Evolutionary conservation across 2,888 invertebrate genomes (phyloP), one percentile per base, ranked within the genome.

Genomic region (Pecten maximus): DNA sequence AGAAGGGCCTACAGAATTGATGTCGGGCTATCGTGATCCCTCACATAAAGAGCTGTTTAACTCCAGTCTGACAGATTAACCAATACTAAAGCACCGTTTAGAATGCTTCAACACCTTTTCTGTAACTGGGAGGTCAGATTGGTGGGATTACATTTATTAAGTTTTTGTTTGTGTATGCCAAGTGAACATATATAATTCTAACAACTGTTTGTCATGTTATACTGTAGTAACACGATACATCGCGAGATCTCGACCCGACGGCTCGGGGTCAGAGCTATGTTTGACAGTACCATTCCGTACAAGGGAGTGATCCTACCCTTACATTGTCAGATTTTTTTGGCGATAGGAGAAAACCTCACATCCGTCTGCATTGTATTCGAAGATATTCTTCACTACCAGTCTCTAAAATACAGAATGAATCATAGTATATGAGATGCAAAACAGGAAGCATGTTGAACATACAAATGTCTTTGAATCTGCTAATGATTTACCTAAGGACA

Each of bases 101-200:
- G 74, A 74, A 74, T 74, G 74, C 74, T 74, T 74, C 74, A 35
- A 74, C 74, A 74, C 74, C 74, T 74, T 74, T 74, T 74, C 74
- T 74, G 74, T 74, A 74, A 74, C 74, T 74, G 35, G 74, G 74
- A 23, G 74, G 28, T 74, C 74, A 74, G 74, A 74, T 74, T 28
- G 35, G 74, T 74, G 23, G 35, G 74, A 74, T 74, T 74, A 74
- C 35, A 74, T 74, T 54, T 54, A 54, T 54, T 54, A 54, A 54
- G 54, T 19, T 74, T 74, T 74, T 74, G 74, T 74, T 74, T 74
- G 74, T 74, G 74, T 74, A 74, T 74, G 74, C 74, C 74, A 28
- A 35, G 35, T 10, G 35, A 35, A 74, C 74, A 74, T 74, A 74
- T 74, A 74, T 35, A 74, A 74, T 28, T 28, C 74, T 74, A 74